Base-by-base conservation (phyloP, 2,888 invertebrate species). In the Anagyrus pseudococci region DNA sequence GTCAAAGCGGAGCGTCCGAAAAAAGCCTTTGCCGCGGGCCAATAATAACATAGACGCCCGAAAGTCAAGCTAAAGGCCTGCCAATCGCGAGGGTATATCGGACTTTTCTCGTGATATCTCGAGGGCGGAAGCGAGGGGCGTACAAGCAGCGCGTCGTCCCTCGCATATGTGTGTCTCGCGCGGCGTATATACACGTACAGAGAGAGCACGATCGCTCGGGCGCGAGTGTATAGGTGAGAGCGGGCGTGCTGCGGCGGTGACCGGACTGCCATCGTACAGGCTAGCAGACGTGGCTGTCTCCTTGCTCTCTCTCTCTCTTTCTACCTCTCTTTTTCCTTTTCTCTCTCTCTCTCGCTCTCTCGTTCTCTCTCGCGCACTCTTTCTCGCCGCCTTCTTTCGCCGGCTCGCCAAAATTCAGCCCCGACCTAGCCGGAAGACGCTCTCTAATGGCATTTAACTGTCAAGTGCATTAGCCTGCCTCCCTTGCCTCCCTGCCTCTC, bases 121-220 rank as follows among this genome's bases (percentile, higher is more conserved):
- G 54, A 52, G 68, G 66, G 67, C 71, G 71, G 72, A 74, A 71
- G 68, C 68, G 70, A 73, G 73, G 73, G 73, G 73, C 73, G 73
- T 74, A 70, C 66, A 22, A 47, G 3, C 7, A 6, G 15, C 40
- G n/a, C 26, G 17, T 10, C 3, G n/a, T 22, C 49, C 29, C 59
- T 63, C 40, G 43, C 2, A 33, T 53, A 25, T 13, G 13, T 47
- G 55, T 26, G n/a, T 48, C 41, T 61, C 29, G 29, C 29, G 10
- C 29, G 10, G 29, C 29, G 29, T 29, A 29, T 29, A 29, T 4
- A 10, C 10, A 29, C 10, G 29, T 7, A 29, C 10, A 29, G 4
- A 29, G 4, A 10, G 10, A 29, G 10, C 10, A 29, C 4, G 10
- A 46, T 48, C n/a, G n/a, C n/a, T n/a, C n/a, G n/a, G n/a, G n/a